Evolutionary conservation across 2,888 invertebrate genomes (phyloP), one percentile per base, ranked within the genome.

Genomic region (Cryptophagus acutangulus): DNA sequence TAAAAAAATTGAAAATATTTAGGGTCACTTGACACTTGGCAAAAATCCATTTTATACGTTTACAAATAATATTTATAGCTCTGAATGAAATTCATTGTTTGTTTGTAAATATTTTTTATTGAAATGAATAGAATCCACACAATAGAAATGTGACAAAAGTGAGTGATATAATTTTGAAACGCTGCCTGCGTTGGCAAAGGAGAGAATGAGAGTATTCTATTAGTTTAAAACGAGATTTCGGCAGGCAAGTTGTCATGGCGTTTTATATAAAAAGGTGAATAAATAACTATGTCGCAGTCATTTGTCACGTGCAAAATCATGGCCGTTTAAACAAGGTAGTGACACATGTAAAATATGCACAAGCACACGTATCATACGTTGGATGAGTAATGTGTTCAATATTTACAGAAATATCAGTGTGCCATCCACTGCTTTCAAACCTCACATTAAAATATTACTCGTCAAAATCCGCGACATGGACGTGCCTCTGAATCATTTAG

Each of bases 321-420:
- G 59, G 59, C 55, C 51, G 58, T 55, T 63, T 59, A 63, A 63
- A 64, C 62, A 63, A 62, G 58, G 61, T 59, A 63, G 54, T 60
- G 63, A 61, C 61, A 59, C 54, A 52, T 58, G 59, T 61, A 62
- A 62, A 60, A 62, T 62, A 62, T 65, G 64, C 64, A 63, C 55
- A 50, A 54, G 61, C 65, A 65, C 62, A 63, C 62, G 58, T 61
- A 57, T 58, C 56, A 48, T 44, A 51, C 45, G 49, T 50, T 54
- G 51, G 58, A 54, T 58, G 58, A 60, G 55, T 61, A 59, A 62
- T 59, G 59, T 46, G 55, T 58, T 58, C 55, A 61, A 62, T 60
- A 62, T 62, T 62, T 61, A 59, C 59, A 39, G 49, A 51, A 57
- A 58, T 52, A 51, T 55, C 45, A 38, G 35, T n/a, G n/a, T 34